phyloP scores from a whole-genome alignment of 2,797 vertebrate species.

The Tenualosa thibaudeaui region DNA sequence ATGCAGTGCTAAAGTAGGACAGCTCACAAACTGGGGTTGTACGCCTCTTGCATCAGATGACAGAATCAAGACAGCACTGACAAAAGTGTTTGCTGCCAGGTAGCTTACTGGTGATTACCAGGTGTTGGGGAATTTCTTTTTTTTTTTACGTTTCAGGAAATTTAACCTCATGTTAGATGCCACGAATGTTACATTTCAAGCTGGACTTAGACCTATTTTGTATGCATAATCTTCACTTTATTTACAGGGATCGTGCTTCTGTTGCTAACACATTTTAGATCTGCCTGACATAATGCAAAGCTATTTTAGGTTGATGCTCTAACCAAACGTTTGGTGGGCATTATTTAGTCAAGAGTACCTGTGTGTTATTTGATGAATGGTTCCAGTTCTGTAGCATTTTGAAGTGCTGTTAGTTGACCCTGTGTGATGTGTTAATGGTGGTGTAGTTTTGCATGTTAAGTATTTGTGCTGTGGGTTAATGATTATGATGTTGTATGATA shows the following conservation, averaged over 20 bases:
- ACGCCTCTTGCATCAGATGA: conserved; percentile 8
- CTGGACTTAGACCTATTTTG: neutral
- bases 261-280: conserved; percentile 12
- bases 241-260: neutral
- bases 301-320: neutral
- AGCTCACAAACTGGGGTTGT: conserved; percentile 10
- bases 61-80: neutral
- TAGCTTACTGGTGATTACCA: neutral
- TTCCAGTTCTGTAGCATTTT: neutral
- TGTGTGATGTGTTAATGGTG: conserved; percentile 28
- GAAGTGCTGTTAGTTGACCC: conserved; percentile 12
- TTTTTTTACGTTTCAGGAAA: neutral
- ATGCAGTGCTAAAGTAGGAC: neutral
- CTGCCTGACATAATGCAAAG: neutral
- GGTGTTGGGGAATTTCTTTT: neutral
- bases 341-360: neutral
- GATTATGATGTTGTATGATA: conserved; percentile 47
- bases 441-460: conserved; percentile 50
- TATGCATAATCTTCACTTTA: neutral
- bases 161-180: neutral
- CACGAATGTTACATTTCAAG: neutral
- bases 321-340: neutral
- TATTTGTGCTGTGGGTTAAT: conserved; percentile 45
- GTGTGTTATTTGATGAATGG: conserved; percentile 1
- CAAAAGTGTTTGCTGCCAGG: neutral